Percentiles rank a stretch among this genome's conserved stretches.
Conservation (phyloP, 2,113 vertebrate species). For the Arothron firmamentum region DNA sequence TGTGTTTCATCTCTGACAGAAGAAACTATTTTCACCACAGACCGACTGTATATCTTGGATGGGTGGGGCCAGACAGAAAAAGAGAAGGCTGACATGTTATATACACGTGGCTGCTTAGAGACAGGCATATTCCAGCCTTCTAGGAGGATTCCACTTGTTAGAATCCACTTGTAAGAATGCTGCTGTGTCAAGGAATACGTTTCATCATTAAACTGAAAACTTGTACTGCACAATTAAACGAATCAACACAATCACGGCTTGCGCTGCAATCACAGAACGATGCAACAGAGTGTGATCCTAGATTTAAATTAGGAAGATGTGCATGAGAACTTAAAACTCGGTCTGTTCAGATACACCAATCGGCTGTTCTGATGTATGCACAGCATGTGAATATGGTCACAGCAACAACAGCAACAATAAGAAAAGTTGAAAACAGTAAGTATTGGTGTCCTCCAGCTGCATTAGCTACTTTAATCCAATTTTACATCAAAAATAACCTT, state of each 20-base stretch:
- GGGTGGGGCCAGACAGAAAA: slow-evolving; percentile 11
- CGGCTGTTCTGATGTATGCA: too few species aligned
- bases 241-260: neutral
- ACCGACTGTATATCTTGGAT: slow-evolving; percentile 15
- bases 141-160: neutral
- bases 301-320: too few species aligned
- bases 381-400: too few species aligned
- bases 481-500: neutral
- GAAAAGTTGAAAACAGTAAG: too few species aligned
- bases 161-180: neutral
- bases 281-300: too few species aligned
- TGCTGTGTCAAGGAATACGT: slow-evolving; percentile 4
- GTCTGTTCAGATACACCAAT: too few species aligned
- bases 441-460: too few species aligned
- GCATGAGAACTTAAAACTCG: too few species aligned
- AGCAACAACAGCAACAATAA: too few species aligned
- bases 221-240: neutral
- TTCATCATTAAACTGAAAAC: neutral
- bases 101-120: neutral
- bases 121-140: neutral
- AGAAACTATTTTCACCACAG: slow-evolving; percentile 9
- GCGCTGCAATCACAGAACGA: too few species aligned
- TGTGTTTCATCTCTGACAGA: slow-evolving; percentile 6
- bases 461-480: too few species aligned
- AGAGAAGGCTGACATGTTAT: slow-evolving; percentile 8